These are phyloP conservation scores for Aleiodes alternator DNA, from an alignment of 2,888 invertebrate genomes.

Conservation along the genomic window DNA sequence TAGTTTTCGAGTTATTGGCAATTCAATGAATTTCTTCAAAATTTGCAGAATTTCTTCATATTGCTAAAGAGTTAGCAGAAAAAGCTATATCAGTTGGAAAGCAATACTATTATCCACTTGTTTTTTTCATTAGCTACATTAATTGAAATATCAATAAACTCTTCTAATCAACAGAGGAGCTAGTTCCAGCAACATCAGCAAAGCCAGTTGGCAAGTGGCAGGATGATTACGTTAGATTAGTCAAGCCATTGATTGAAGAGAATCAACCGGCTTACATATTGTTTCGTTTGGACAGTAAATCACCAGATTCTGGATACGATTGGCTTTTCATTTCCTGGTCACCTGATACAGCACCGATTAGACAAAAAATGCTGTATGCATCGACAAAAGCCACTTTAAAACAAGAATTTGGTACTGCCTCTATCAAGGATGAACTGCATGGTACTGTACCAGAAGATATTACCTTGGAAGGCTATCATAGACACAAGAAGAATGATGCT, in stretches of 20 bases:
- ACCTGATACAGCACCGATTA: conserved; percentile 92
- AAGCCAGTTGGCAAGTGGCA: conserved; percentile 88
- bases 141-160: conserved; percentile 31
- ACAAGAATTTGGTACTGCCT: conserved; percentile 95
- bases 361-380: conserved; percentile 98
- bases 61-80: no score
- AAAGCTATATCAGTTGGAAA: no score
- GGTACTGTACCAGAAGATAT: conserved; percentile 91
- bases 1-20: no score
- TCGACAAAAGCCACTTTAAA: conserved; percentile 98
- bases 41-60: no score
- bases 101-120: no score
- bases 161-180: conserved; percentile 81
- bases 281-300: conserved; percentile 85
- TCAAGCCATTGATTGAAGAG: conserved; percentile 83
- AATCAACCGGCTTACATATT: conserved; percentile 94
- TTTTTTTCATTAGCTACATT: neutral
- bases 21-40: no score
- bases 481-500: conserved; percentile 84
- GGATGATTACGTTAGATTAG: conserved; percentile 87
- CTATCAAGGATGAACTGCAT: conserved; percentile 96
- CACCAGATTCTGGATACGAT: conserved; percentile 86
- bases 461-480: conserved; percentile 87
- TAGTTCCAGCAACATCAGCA: conserved; percentile 81
- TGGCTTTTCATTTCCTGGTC: conserved; percentile 97